Evolutionary conservation across 2,113 vertebrate species (phyloP).

Genomic region (Camelus dromedarius): DNA sequence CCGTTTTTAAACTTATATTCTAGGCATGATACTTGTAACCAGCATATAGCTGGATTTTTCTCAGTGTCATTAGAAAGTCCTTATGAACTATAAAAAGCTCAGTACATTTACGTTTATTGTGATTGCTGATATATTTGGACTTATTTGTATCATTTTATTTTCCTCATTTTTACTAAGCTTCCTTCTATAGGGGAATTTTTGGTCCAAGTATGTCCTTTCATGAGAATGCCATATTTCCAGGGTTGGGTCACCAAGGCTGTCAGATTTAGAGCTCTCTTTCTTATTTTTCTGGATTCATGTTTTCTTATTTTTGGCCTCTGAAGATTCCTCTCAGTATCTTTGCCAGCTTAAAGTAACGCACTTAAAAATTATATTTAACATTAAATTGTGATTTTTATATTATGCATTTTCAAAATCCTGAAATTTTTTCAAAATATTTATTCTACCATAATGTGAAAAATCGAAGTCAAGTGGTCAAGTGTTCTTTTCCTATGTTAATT

Average conservation of each 20-base stretch:
- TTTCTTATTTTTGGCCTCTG: background rate
- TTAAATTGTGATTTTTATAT: background rate
- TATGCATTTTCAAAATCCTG: background rate
- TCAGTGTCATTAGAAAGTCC: background rate
- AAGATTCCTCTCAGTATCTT: background rate
- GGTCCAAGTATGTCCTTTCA: background rate
- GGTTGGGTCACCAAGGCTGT: background rate
- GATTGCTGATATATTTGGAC: background rate
- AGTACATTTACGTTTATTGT: background rate
- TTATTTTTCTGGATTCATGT: background rate
- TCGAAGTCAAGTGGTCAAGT: background rate
- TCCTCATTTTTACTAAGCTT: background rate
- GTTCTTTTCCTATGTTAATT: constrained; percentile 4
- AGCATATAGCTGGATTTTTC: background rate
- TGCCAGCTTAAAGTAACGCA: background rate
- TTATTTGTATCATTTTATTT: background rate
- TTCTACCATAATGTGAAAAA: constrained; percentile 5
- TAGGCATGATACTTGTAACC: background rate
- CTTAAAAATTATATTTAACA: constrained; percentile 29
- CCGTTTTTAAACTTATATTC: background rate
- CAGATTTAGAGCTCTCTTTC: background rate
- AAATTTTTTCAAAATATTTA: background rate
- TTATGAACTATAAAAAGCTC: background rate
- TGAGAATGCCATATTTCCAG: background rate
- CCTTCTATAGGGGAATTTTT: background rate